phyloP scores from a whole-genome alignment of 2,797 vertebrate species.

The Notoglanidium macrostoma region DNA sequence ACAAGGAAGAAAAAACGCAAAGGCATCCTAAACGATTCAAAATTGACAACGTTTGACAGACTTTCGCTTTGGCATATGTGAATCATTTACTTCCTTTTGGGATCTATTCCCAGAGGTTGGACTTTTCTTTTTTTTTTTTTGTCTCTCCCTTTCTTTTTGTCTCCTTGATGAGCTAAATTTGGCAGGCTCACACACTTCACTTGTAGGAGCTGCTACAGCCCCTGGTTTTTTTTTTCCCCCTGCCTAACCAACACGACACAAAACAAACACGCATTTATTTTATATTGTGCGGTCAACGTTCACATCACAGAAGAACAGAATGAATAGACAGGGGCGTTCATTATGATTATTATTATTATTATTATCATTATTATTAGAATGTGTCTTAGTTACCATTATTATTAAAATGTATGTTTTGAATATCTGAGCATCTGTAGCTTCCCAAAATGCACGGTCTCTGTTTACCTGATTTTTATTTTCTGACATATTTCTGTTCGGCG shows the following conservation, averaged over 20 bases:
- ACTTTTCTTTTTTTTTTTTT: slow-evolving; percentile 41
- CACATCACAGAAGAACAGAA: background rate
- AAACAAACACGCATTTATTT: slow-evolving; percentile 18
- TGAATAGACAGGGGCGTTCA: background rate
- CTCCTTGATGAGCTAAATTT: slow-evolving; percentile 64
- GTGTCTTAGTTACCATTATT: too few relatives aligned
- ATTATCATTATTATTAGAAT: background rate
- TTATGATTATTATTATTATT: background rate
- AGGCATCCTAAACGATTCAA: slow-evolving; percentile 75
- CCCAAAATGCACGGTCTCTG: background rate
- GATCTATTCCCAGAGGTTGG: slow-evolving; percentile 80
- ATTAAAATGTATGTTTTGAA: background rate
- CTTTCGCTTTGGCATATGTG: slow-evolving; percentile 81
- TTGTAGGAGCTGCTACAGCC: slow-evolving; percentile 54
- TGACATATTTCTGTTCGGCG: background rate
- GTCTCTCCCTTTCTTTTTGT: background rate
- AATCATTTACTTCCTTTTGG: slow-evolving; percentile 84
- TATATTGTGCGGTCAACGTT: background rate
- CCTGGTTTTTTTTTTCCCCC: slow-evolving; percentile 37
- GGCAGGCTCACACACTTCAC: slow-evolving; percentile 70
- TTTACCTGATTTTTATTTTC: slow-evolving; percentile 14
- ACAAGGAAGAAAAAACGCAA: background rate
- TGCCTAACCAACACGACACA: background rate
- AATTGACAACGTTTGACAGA: slow-evolving; percentile 73
- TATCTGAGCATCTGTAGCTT: background rate